Evolutionary conservation across 2,797 vertebrate genomes (phyloP).

Genomic region (Chiloscyllium punctatum): DNA sequence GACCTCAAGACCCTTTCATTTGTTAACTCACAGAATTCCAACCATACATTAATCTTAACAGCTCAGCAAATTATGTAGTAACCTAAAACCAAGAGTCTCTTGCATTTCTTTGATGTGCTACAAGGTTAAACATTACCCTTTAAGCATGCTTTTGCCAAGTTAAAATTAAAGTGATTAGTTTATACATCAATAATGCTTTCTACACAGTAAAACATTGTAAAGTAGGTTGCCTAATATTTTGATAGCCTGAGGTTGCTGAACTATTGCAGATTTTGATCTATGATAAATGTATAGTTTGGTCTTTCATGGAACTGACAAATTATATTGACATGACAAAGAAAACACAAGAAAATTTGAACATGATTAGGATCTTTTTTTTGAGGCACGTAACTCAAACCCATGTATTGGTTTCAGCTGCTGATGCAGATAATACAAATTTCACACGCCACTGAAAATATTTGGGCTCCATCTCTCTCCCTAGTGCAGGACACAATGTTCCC

Average conservation of each 20-base stretch:
- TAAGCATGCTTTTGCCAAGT: background rate
- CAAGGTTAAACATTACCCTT: background rate
- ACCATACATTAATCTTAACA: background rate
- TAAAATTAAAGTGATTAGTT: background rate
- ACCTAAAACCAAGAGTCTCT: background rate
- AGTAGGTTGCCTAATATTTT: background rate
- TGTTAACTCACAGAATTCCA: background rate
- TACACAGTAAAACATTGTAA: background rate
- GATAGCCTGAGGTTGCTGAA: conserved; percentile 19
- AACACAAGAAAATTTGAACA: background rate
- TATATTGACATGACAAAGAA: background rate
- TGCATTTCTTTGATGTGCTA: background rate
- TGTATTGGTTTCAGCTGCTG: background rate
- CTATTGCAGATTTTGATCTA: background rate
- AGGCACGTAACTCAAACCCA: background rate
- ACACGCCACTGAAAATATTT: background rate
- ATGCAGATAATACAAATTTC: background rate
- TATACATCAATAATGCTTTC: background rate
- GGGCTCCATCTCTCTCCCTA: background rate
- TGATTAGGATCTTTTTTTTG: background rate
- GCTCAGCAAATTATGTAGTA: background rate
- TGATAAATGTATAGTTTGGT: background rate
- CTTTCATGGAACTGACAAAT: background rate
- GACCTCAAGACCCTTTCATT: too few relatives aligned
- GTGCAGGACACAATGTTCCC: background rate